phyloP scores from a whole-genome alignment of 1,140 invertebrate genomes.

The Aphaenogaster rudis region DNA sequence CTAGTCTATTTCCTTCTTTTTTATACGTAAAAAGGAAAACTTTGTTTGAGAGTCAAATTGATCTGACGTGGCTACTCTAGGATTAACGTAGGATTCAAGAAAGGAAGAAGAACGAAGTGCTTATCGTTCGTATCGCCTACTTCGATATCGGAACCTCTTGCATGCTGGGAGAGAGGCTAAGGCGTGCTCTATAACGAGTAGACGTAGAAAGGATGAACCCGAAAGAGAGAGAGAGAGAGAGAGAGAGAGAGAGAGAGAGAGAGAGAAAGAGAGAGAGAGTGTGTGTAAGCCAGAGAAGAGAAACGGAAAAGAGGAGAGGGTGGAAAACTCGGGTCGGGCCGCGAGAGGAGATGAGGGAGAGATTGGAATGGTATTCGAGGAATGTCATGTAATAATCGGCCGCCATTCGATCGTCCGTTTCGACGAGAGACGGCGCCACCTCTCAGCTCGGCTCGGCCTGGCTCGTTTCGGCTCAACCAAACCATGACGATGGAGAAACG shows the following conservation, averaged over 20 bases:
- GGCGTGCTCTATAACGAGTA: conserved; percentile 63
- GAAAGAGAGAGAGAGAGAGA: conserved; percentile 53
- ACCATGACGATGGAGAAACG: neutral
- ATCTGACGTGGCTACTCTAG: neutral
- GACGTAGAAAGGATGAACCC: conserved; percentile 67
- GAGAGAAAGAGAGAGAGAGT: neutral
- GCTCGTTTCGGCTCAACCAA: conserved; percentile 16
- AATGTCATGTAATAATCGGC: conserved; percentile 87
- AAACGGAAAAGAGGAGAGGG: conserved; percentile 44
- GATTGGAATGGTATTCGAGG: conserved; percentile 84
- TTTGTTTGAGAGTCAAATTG: neutral
- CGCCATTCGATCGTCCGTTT: conserved; percentile 76
- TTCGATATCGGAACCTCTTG: conserved; percentile 71
- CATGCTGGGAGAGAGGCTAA: conserved; percentile 66
- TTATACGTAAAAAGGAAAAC: neutral
- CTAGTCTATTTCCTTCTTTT: neutral
- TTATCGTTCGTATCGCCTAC: conserved; percentile 78
- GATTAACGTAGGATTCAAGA: neutral
- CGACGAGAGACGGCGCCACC: conserved; percentile 83
- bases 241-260: conserved; percentile 8
- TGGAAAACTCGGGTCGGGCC: conserved; percentile 51
- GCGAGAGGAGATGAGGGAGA: conserved; percentile 75
- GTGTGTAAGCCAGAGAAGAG: conserved; percentile 50
- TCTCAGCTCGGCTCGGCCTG: conserved; percentile 68
- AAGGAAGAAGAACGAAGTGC: conserved; percentile 56